Conservation (phyloP, 2,888 invertebrate genomes). For the Anoplius nigerrimus region DNA sequence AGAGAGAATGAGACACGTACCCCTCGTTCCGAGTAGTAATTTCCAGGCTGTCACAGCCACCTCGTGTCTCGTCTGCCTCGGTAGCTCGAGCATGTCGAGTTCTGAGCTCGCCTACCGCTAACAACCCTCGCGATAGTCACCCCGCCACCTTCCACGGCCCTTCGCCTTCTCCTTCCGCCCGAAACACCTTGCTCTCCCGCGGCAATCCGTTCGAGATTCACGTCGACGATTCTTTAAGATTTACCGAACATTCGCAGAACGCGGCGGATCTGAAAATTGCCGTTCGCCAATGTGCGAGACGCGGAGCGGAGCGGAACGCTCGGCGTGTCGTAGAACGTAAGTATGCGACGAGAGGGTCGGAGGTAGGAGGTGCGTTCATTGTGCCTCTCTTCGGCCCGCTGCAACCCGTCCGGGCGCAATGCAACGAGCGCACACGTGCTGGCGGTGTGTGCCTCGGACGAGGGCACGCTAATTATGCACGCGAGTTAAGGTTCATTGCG, state of each 20-base stretch:
- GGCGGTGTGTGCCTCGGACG: conserved; percentile 11
- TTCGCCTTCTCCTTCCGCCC: neutral
- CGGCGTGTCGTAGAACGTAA: neutral
- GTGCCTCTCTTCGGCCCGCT: neutral
- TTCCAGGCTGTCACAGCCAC: conserved; percentile 68
- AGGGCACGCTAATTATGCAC: conserved; percentile 62
- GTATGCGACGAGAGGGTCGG: neutral
- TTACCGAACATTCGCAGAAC: neutral
- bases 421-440: neutral
- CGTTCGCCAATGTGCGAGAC: neutral
- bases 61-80: conserved; percentile 28
- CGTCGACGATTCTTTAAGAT: neutral
- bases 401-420: neutral
- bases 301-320: no score
- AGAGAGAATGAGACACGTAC: conserved; percentile 27
- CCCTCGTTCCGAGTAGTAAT: conserved; percentile 62
- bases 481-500: conserved; percentile 40
- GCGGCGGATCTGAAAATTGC: neutral
- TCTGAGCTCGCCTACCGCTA: conserved; percentile 6
- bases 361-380: neutral
- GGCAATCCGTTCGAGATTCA: neutral
- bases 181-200: no score
- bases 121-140: neutral
- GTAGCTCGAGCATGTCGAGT: conserved; percentile 21
- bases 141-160: neutral